Evolutionary conservation across 2,888 invertebrate genomes (phyloP), one percentile per base, ranked within the genome.

Genomic region (Hypomecis punctinalis): DNA sequence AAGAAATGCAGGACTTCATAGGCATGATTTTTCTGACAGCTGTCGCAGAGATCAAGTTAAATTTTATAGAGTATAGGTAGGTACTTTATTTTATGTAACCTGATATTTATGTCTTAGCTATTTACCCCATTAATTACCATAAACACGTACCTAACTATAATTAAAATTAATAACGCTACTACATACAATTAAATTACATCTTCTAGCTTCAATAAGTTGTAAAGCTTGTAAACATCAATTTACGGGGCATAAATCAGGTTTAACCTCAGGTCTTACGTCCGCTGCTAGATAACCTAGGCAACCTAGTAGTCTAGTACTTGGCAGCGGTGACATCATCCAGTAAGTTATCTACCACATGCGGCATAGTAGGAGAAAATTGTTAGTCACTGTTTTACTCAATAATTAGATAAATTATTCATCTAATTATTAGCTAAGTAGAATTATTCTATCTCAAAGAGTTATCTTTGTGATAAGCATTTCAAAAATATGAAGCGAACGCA

Each of bases 171-270:
- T 42, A 23, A 49, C 11, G 42, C 39, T 5, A 40, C 39, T 49
- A 39, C 52, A 40, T 40, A 40, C 52, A 52, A 40, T 33, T 42
- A 40, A 11, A 52, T 5, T 6, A 39, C 9, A 40, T 40, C 39
- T 51, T 5, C 10, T 7, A 5, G 33, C 40, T 40, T 40, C 7
- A 39, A 52, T 43, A 11, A 9, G 36, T 46, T 46, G 55, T 55
- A 46, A 55, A 55, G 37, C 45, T 46, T 43, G 37, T 46, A 55
- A 55, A 46, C 46, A 46, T 37, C 8, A 0, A 11, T 43, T 13
- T 37, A 55, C n/a, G 46, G 36, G 36, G 40, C 4, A 62, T 63
- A 58, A 63, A 63, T 63, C 54, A 58, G 43, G 58, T 53, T 53
- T 53, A 63, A 48, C 58, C 54, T 63, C 49, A 36, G 40, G 46